Conservation (phyloP, 2,888 invertebrate genomes). For the Zygaena filipendulae region DNA sequence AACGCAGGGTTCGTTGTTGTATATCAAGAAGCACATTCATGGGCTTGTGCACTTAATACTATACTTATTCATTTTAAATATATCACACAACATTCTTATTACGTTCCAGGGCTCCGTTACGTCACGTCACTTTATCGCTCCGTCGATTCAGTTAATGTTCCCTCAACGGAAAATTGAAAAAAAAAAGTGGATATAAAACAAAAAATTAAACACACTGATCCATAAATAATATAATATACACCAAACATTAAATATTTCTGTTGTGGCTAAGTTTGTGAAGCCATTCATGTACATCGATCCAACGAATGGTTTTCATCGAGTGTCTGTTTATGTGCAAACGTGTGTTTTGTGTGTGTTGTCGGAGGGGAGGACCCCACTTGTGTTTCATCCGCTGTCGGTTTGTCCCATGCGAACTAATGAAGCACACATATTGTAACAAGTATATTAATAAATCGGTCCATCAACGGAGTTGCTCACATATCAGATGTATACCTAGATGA, state of each 20-base stretch:
- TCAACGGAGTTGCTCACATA: conserved; percentile 61
- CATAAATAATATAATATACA: conserved; percentile 31
- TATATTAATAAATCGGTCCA: too few species aligned
- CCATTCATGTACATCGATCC: conserved; percentile 16
- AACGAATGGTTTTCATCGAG: too few species aligned
- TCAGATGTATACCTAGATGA: conserved; percentile 43
- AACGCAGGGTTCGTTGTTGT: conserved; percentile 51
- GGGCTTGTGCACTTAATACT: conserved; percentile 62
- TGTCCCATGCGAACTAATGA: conserved; percentile 51
- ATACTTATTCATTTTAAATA: too few species aligned
- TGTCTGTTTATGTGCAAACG: conserved; percentile 23
- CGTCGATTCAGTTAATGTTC: background rate
- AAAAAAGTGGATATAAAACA: conserved; percentile 12
- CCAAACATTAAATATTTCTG: conserved; percentile 30
- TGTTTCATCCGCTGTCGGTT: conserved; percentile 36
- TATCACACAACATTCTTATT: too few species aligned
- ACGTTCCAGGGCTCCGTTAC: conserved; percentile 60
- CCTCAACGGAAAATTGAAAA: conserved; percentile 7
- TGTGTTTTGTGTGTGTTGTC: conserved; percentile 25
- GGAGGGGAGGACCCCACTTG: conserved; percentile 30
- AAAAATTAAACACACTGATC: conserved; percentile 25
- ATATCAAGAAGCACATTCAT: conserved; percentile 65
- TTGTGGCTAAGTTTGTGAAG: conserved; percentile 14
- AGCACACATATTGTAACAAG: conserved; percentile 52
- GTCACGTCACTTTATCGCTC: too few species aligned